Base-by-base conservation (phyloP, 2,797 vertebrate genomes). In the Kryptolebias ocellatus region DNA sequence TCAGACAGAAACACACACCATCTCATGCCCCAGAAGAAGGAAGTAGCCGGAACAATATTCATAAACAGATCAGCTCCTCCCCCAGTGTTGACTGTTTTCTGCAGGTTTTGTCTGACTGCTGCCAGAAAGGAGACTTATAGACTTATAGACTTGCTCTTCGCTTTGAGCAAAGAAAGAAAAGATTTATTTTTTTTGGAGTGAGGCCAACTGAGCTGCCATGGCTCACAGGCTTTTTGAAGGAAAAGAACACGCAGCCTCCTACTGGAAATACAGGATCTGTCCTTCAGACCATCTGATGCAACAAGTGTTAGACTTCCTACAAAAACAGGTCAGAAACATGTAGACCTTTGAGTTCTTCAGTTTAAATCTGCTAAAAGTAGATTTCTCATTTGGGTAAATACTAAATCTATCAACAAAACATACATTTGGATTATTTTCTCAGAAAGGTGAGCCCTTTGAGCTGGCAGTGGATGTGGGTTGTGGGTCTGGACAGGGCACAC, bases 401-500 rank as follows among this genome's bases (percentile, higher is more conserved):
- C 20, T 34, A 5, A 34, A 34, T 9, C 9, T 34, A 9, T 1
- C 7, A 34, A 10, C 4, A 39, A 24, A 20, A 56, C 4, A 16
- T 27, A 24, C 20, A 24, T 24, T 24, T 24, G 5, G 0, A 11
- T 24, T 53, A 4, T 60, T 54, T 60, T 67, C 12, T 20, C 74
- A 94, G 93, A 80, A 74, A 51, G 53, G 34, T 3, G 46, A 29
- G 4, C 80, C 92, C 5, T 86, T 75, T 2, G 84, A 89, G 39
- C 74, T 95, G 53, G 94, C 89, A 0, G 88, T 94, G 83, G 95
- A 95, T 0, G 94, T 95, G 0, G 94, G 95, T 4, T 95, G 95
- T 0, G 94, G 95, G 9, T 90, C 94, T 0, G 95, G 94, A 5
- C 95, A 95, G 74, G 92, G 93, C 15, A 91, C 89, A 0, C 18